phyloP scores from a whole-genome alignment of 2,797 vertebrate species.

The Chloroceryle inda region DNA sequence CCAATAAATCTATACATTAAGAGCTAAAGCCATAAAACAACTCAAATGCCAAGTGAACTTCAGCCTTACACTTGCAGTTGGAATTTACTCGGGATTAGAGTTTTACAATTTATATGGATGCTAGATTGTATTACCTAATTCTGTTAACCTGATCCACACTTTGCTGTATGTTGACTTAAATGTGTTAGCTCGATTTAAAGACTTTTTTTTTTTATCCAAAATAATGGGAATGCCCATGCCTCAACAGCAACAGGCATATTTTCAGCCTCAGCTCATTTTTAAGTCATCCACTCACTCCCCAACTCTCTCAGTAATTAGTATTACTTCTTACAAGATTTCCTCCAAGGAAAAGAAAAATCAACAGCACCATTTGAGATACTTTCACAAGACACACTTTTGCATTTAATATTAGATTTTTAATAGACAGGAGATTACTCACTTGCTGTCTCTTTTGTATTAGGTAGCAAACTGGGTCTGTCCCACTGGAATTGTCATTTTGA shows the following conservation, averaged over 20 bases:
- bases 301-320: slow-evolving; percentile 23
- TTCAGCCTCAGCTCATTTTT: neutral
- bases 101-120: neutral
- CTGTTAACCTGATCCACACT: neutral
- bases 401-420: slow-evolving; percentile 50
- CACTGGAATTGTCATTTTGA: slow-evolving; percentile 21
- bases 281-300: neutral
- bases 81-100: neutral
- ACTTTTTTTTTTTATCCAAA: neutral
- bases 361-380: slow-evolving; percentile 3
- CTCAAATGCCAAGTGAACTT: neutral
- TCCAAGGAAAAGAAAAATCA: neutral
- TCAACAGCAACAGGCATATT: neutral
- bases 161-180: neutral
- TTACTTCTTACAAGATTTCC: neutral
- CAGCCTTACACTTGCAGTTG: neutral
- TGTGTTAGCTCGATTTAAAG: neutral
- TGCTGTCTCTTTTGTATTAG: slow-evolving; percentile 3
- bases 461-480: neutral
- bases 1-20: neutral
- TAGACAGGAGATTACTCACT: slow-evolving; percentile 28
- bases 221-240: neutral
- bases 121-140: neutral
- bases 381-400: slow-evolving; percentile 4
- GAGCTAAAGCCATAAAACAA: neutral